phyloP scores from a whole-genome alignment of 2,888 invertebrate genomes.

The Chrysotoxum bicinctum region DNA sequence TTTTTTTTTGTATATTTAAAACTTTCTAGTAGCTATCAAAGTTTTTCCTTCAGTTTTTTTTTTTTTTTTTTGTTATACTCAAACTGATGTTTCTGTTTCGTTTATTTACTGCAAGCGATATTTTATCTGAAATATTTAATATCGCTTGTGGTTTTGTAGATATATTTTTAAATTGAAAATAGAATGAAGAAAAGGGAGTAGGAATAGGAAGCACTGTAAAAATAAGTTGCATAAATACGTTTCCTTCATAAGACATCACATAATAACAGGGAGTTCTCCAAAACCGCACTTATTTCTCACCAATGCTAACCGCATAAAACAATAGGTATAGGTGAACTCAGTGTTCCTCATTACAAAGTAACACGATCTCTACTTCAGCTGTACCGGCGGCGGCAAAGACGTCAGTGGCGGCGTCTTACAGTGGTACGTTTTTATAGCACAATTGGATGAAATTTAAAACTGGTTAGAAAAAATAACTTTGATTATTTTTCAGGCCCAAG shows the following conservation, averaged over 20 bases:
- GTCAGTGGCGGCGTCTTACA: background rate
- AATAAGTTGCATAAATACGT: conserved; percentile 39
- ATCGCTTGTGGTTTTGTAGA: conserved; percentile 28
- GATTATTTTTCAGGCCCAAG: too few relatives aligned
- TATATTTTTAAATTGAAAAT: background rate
- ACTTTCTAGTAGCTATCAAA: conserved; percentile 3
- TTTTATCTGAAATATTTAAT: conserved; percentile 22
- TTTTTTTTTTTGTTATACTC: background rate
- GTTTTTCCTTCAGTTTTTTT: background rate
- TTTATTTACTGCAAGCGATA: conserved; percentile 4
- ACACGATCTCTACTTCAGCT: conserved; percentile 41
- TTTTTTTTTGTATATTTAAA: background rate
- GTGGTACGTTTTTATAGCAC: background rate
- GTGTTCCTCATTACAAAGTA: conserved; percentile 54
- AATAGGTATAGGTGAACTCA: conserved; percentile 26
- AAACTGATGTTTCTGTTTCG: conserved; percentile 14
- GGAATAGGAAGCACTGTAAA: background rate
- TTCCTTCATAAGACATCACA: conserved; percentile 24
- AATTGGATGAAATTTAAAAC: background rate
- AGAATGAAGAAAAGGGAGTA: background rate
- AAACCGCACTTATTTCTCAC: conserved; percentile 49
- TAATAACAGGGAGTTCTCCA: conserved; percentile 10
- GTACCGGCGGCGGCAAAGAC: background rate
- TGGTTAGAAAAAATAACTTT: too few relatives aligned
- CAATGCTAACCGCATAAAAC: conserved; percentile 48